Conservation (phyloP, 2,797 vertebrate genomes). For the Sphaeramia orbicularis region DNA sequence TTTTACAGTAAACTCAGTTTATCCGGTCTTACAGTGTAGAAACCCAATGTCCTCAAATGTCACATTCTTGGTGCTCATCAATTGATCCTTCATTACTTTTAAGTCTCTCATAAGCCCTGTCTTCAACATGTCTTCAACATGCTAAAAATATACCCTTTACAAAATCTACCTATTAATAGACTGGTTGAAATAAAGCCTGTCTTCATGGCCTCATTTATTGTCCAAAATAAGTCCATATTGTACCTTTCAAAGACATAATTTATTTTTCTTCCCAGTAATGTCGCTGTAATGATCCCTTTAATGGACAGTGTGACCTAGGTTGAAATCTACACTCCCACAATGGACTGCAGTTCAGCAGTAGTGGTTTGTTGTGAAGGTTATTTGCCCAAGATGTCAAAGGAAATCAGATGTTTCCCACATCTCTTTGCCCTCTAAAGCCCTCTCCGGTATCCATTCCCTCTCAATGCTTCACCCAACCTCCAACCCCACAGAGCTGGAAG, state of each 20-base stretch:
- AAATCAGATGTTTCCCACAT: constrained; percentile 78
- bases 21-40: no score
- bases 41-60: no score
- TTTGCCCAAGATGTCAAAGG: constrained; percentile 76
- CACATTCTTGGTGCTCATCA: no score
- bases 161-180: no score
- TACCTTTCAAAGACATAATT: constrained; percentile 20
- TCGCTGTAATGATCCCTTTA: constrained; percentile 6
- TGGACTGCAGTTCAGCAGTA: constrained; percentile 47
- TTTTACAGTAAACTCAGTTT: no score
- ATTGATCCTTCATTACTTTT: no score
- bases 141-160: no score
- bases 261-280: constrained; percentile 8
- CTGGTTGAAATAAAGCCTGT: background rate
- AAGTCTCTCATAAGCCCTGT: no score
- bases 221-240: background rate
- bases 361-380: constrained; percentile 77
- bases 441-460: constrained; percentile 59
- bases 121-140: no score
- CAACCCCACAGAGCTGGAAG: constrained; percentile 72
- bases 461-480: constrained; percentile 72
- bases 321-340: constrained; percentile 27
- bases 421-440: constrained; percentile 69
- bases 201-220: constrained; percentile 2
- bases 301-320: constrained; percentile 14